Conservation (phyloP, 2,113 vertebrate species). For the Ammodytes dubius region DNA sequence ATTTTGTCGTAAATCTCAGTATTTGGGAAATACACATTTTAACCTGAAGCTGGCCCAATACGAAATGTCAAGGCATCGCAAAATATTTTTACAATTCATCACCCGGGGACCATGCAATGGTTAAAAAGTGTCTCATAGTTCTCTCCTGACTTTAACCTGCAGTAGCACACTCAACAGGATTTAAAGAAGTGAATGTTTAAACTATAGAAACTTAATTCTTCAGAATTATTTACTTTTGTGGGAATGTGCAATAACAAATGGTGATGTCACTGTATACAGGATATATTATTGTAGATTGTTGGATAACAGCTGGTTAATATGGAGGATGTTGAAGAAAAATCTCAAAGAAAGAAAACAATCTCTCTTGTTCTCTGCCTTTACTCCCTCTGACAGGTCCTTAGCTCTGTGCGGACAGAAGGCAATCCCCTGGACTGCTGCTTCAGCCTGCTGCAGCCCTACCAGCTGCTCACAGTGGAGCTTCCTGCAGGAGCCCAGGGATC, state of each 20-base stretch:
- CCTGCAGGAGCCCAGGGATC: constrained; percentile 56
- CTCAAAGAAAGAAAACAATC: background rate
- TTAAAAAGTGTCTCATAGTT: background rate
- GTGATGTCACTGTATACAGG: background rate
- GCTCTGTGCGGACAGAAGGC: constrained; percentile 88
- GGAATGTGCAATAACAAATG: background rate
- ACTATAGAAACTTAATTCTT: background rate
- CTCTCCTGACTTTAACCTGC: too few species aligned
- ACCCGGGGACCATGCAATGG: background rate
- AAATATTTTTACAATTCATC: background rate
- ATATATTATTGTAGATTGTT: background rate
- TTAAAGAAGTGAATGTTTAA: background rate
- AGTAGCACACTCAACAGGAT: background rate
- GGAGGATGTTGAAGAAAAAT: background rate
- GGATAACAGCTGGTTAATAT: background rate
- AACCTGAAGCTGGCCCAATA: background rate
- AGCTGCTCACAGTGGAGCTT: constrained; percentile 90
- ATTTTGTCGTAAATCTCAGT: too few species aligned
- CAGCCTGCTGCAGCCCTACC: constrained; percentile 88
- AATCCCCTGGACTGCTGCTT: constrained; percentile 89
- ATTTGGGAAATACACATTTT: background rate
- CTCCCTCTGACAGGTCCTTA: constrained; percentile 85
- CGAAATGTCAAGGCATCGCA: background rate
- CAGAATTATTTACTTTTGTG: background rate
- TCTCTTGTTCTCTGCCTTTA: background rate